phyloP scores from a whole-genome alignment of 1,140 invertebrate genomes.

The Homarus americanus region DNA sequence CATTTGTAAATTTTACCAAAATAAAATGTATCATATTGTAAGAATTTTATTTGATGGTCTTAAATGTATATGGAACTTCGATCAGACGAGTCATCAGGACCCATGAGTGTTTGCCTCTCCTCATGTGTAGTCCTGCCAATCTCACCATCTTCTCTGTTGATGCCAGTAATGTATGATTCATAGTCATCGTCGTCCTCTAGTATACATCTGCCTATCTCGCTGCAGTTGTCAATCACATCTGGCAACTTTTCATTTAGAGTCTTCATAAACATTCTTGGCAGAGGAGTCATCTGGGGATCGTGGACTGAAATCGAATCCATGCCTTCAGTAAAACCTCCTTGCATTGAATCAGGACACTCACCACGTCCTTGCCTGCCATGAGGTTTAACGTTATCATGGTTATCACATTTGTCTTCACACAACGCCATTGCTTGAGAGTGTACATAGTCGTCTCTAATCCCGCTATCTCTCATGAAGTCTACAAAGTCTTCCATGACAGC shows the following conservation, averaged over 20 bases:
- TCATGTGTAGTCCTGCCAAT: background rate
- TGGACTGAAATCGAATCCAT: background rate
- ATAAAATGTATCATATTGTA: too few species aligned
- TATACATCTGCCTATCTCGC: constrained; percentile 5
- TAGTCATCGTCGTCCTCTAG: too few species aligned
- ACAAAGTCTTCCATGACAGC: constrained; percentile 19
- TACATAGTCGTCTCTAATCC: background rate
- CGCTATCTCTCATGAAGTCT: background rate
- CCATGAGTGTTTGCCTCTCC: too few species aligned
- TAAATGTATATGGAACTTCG: too few species aligned
- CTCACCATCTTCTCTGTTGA: background rate
- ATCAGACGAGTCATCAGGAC: too few species aligned
- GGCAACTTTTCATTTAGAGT: constrained; percentile 23
- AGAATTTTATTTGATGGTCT: too few species aligned
- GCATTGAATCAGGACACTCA: background rate
- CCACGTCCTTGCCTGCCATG: background rate
- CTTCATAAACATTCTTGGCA: background rate
- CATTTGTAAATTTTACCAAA: too few species aligned
- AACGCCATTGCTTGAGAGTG: background rate
- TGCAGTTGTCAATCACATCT: constrained; percentile 32
- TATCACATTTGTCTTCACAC: background rate
- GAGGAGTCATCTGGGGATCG: background rate
- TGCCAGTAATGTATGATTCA: too few species aligned
- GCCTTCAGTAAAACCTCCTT: background rate
- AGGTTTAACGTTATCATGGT: background rate